Evolutionary conservation across 2,113 vertebrate genomes (phyloP).

Genomic region (Eublepharis macularius): DNA sequence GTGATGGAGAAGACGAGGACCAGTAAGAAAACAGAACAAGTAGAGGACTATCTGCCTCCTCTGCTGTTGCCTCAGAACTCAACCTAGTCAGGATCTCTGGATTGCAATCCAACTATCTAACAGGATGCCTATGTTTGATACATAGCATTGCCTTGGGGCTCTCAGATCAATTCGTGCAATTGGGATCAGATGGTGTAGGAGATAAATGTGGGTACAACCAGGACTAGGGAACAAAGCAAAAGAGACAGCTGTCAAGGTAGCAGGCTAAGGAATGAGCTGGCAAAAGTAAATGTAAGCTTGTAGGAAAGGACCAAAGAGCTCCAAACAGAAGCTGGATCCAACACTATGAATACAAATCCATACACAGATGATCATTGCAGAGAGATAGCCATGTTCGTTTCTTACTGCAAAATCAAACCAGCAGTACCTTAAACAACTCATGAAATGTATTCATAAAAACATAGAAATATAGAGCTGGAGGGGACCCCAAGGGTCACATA

Average conservation of each 20-base stretch:
- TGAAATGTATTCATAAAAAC: too few species aligned
- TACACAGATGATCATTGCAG: too few species aligned
- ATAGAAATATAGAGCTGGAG: too few species aligned
- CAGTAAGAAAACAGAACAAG: not conserved
- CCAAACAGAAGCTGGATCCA: not conserved
- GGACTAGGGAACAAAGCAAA: not conserved
- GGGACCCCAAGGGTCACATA: too few species aligned
- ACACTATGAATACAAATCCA: too few species aligned
- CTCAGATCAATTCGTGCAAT: not conserved
- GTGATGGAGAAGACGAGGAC: too few species aligned
- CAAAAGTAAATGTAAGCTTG: not conserved
- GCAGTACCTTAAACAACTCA: too few species aligned
- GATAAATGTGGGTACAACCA: not conserved
- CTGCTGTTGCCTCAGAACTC: not conserved
- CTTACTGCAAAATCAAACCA: too few species aligned
- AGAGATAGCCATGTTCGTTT: fast-evolving
- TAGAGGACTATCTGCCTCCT: not conserved
- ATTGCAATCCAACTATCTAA: not conserved
- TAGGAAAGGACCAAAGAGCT: too few species aligned
- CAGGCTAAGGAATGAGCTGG: not conserved
- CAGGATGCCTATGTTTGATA: not conserved
- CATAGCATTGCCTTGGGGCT: not conserved
- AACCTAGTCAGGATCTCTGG: not conserved
- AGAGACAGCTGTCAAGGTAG: not conserved
- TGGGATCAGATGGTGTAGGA: not conserved